Evolutionary conservation across 2,888 invertebrate species (phyloP).

Genomic region (Lasioglossum villosulum): DNA sequence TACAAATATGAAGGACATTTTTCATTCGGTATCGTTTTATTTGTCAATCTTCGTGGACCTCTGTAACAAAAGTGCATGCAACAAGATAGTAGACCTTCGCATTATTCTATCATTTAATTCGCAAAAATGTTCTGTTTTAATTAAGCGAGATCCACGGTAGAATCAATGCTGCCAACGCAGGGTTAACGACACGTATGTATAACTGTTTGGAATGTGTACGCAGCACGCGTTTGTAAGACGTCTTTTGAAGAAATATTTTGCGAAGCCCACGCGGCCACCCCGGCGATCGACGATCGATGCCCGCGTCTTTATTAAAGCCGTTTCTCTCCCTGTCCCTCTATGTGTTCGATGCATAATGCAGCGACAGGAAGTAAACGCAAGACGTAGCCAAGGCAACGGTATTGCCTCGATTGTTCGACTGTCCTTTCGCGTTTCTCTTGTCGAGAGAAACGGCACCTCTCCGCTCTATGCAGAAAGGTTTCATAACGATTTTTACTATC

Average conservation of each 20-base stretch:
- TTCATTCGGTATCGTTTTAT: no score
- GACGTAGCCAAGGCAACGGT: constrained; percentile 36
- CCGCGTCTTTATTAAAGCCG: constrained; percentile 19
- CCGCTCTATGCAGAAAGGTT: neutral
- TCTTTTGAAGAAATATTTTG: neutral
- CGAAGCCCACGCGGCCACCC: constrained; percentile 31
- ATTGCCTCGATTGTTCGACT: constrained; percentile 39
- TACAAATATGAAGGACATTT: neutral
- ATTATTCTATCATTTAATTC: neutral
- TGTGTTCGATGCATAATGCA: constrained; percentile 22
- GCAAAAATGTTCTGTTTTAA: neutral
- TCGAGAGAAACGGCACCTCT: neutral
- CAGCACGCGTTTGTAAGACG: neutral
- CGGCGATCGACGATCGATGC: constrained; percentile 38
- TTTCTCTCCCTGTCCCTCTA: neutral
- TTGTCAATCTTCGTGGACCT: no score
- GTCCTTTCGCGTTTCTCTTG: constrained; percentile 13
- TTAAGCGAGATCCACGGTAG: neutral
- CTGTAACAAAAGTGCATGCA: neutral
- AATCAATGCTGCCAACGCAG: neutral
- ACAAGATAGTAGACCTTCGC: neutral
- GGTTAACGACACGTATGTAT: neutral
- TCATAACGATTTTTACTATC: constrained; percentile 14
- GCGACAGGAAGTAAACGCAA: constrained; percentile 43
- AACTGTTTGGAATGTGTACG: neutral